These are phyloP conservation scores for Hemitrygon akajei DNA, from an alignment of 2,797 vertebrate species.

Conservation along the genomic window DNA sequence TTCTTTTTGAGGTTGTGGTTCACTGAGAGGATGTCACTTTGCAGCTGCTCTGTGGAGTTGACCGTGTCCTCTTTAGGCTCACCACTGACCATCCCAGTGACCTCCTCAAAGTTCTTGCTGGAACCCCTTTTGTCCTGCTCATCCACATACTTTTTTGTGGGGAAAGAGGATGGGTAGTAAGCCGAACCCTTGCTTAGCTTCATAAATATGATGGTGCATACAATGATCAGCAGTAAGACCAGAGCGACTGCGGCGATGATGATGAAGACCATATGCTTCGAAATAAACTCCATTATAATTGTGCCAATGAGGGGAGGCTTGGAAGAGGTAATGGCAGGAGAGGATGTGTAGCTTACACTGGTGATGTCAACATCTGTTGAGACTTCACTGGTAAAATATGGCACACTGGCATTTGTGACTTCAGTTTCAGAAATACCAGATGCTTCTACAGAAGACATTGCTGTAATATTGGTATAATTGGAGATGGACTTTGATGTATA, in stretches of 20 bases:
- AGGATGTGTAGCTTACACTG: constrained; percentile 45
- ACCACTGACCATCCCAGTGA: constrained; percentile 55
- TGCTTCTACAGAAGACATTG: background rate
- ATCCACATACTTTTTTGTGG: constrained; percentile 67
- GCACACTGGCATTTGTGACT: constrained; percentile 39
- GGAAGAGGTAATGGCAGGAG: constrained; percentile 60
- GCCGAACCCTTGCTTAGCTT: constrained; percentile 85
- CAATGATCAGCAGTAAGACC: constrained; percentile 81
- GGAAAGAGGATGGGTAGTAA: constrained; percentile 74
- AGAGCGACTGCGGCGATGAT: constrained; percentile 81
- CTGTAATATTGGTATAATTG: accelerated
- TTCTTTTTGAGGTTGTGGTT: constrained; percentile 75
- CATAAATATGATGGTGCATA: constrained; percentile 81
- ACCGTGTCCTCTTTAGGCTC: constrained; percentile 53
- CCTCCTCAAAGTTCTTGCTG: constrained; percentile 57
- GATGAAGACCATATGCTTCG: constrained; percentile 78
- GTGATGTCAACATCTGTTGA: constrained; percentile 45
- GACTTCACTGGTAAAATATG: too few species aligned
- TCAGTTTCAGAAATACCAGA: background rate
- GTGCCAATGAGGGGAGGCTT: constrained; percentile 67
- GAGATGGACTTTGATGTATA: too few species aligned
- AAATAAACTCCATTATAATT: constrained; percentile 80
- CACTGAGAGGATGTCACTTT: constrained; percentile 66
- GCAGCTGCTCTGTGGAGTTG: constrained; percentile 67
- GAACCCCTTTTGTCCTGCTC: constrained; percentile 63